These are phyloP conservation scores for Anastrepha ludens DNA, from an alignment of 1,140 invertebrate genomes.

Conservation along the genomic window DNA sequence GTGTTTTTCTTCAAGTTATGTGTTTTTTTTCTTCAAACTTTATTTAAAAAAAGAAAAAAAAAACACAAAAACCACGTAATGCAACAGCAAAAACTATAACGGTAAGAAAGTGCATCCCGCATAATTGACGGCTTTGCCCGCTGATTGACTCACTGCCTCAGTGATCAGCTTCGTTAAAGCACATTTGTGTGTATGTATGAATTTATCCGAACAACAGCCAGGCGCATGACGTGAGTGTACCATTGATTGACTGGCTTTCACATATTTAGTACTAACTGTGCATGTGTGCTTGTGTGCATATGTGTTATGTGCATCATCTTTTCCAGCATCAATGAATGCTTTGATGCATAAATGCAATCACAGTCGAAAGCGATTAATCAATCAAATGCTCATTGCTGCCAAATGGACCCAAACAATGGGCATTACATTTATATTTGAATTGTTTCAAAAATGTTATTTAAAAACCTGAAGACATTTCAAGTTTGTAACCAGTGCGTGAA, in stretches of 20 bases:
- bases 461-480: no score
- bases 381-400: constrained; percentile 51
- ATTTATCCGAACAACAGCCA: background rate
- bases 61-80: background rate
- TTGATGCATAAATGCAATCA: constrained; percentile 29
- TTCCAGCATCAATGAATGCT: constrained; percentile 11
- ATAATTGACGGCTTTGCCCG: constrained; percentile 26
- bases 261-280: background rate
- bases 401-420: background rate
- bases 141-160: constrained; percentile 35
- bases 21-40: background rate
- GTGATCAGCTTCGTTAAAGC: background rate
- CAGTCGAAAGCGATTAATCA: constrained; percentile 38
- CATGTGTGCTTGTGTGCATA: background rate
- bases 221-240: background rate
- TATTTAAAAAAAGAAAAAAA: background rate
- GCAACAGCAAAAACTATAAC: background rate
- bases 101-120: background rate
- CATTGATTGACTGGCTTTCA: constrained; percentile 41
- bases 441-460: background rate
- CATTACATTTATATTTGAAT: constrained; percentile 23
- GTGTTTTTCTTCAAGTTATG: background rate
- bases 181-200: background rate
- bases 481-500: background rate
- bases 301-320: background rate